These are phyloP conservation scores for Caenorhabditis panamensis DNA, from an alignment of 2,888 invertebrate genomes.

Conservation along the genomic window DNA sequence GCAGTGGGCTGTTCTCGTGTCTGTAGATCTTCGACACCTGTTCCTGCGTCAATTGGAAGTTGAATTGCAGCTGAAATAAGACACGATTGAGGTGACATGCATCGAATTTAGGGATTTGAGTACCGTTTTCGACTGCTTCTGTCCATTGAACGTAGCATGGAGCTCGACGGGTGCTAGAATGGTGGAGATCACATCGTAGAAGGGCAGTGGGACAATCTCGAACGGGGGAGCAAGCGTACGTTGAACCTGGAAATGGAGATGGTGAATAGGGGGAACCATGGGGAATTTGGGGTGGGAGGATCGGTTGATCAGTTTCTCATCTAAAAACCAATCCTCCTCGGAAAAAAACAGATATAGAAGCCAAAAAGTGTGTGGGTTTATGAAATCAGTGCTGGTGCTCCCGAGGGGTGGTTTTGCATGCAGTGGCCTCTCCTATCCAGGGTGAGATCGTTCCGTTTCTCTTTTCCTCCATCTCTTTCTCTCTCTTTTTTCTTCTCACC, in stretches of 20 bases:
- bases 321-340: no score
- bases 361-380: no score
- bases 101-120: background rate
- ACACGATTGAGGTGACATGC: background rate
- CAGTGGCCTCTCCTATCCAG: no score
- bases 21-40: constrained; percentile 1
- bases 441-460: no score
- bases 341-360: no score
- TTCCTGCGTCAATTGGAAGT: constrained; percentile 32
- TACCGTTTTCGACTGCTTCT: constrained; percentile 13
- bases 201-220: constrained; percentile 63
- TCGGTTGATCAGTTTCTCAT: no score
- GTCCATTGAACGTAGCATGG: constrained; percentile 12
- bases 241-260: constrained; percentile 21
- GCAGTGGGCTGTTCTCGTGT: constrained; percentile 52
- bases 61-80: constrained; percentile 19
- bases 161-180: constrained; percentile 67
- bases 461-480: no score
- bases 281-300: background rate
- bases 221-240: constrained; percentile 12
- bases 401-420: no score
- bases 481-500: no score
- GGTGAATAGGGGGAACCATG: background rate
- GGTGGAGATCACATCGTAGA: constrained; percentile 65
- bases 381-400: no score